Base-by-base conservation (phyloP, 2,888 invertebrate species). In the Molorchus minor region DNA sequence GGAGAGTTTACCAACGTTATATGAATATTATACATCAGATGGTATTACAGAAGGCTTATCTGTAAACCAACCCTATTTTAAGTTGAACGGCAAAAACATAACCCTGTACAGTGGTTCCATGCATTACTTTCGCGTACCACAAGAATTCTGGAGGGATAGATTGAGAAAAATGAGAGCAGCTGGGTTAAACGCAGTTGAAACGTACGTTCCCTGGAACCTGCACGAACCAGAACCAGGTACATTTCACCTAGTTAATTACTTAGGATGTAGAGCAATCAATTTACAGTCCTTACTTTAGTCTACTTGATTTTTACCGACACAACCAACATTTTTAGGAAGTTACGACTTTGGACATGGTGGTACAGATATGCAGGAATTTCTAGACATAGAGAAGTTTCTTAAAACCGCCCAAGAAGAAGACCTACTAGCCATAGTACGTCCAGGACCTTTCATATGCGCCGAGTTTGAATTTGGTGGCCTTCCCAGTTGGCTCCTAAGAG, bases 371-470 rank as follows among this genome's bases (percentile, higher is more conserved):
- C 62, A 74, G 45, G 73, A 77, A 7, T 85, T 88, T 62, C 76
- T 86, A 8, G 83, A 88, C 71, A 68, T 89, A 1, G 86, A 84
- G 25, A 80, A 82, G 38, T 95, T 92, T 74, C 82, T 95, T 3
- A 81, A 86, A 65, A 81, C 85, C 1, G 96, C 95, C 0, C 86
- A 47, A 47, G 87, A 90, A 68, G 35, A 82, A 86, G 69, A 81
- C 84, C 10, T 96, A 38, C 80, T 89, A 13, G 94, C 94, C 0
- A 86, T 96, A 44, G 80, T 96, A 0, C 83, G 96, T 17, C 90
- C 93, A 0, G 96, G 96, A 0, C 96, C 96, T 0, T 97, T 93
- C 73, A 95, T 96, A 67, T 94, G 95, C 78, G 93, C 92, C 12
- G 96, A 97, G 82, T 88, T 94, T 81, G 96, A 96, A 59, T 81